phyloP scores from a whole-genome alignment of 1,140 invertebrate genomes.

The Cecropterus lyciades region DNA sequence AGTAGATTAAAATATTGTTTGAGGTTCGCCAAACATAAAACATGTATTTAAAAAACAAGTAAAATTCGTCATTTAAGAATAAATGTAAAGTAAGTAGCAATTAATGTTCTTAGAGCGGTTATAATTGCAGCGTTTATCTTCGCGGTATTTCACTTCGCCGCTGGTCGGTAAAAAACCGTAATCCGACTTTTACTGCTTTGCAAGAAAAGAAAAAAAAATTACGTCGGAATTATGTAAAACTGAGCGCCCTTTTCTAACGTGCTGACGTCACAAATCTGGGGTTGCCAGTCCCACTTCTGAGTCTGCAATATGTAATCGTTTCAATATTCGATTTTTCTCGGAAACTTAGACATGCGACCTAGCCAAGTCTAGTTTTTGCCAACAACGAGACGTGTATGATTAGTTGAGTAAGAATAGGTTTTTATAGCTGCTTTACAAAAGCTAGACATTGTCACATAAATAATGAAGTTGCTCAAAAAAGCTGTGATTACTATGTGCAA shows the following conservation, averaged over 20 bases:
- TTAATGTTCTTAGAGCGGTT: slow-evolving; percentile 25
- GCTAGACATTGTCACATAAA: no score
- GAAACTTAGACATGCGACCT: background rate
- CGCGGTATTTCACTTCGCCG: slow-evolving; percentile 23
- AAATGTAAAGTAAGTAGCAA: slow-evolving; percentile 7
- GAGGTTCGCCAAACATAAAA: no score
- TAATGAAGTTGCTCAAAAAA: no score
- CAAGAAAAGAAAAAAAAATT: slow-evolving; percentile 28
- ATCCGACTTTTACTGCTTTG: slow-evolving; percentile 25
- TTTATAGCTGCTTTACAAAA: no score
- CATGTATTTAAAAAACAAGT: background rate
- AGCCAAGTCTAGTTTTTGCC: no score
- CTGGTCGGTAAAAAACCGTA: slow-evolving; percentile 28
- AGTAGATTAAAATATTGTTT: no score
- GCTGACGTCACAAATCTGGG: slow-evolving; percentile 22
- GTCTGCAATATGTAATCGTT: slow-evolving; percentile 21
- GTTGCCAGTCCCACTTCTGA: slow-evolving; percentile 17
- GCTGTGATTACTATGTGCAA: no score
- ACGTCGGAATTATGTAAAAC: slow-evolving; percentile 31
- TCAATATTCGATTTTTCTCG: slow-evolving; percentile 5
- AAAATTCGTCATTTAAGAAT: background rate
- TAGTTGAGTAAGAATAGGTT: no score
- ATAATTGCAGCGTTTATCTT: slow-evolving; percentile 32
- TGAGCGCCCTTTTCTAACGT: slow-evolving; percentile 17
- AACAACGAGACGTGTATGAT: background rate